Evolutionary conservation across 2,888 invertebrate genomes (phyloP), one percentile per base, ranked within the genome.

Genomic region (Thecophora atra): DNA sequence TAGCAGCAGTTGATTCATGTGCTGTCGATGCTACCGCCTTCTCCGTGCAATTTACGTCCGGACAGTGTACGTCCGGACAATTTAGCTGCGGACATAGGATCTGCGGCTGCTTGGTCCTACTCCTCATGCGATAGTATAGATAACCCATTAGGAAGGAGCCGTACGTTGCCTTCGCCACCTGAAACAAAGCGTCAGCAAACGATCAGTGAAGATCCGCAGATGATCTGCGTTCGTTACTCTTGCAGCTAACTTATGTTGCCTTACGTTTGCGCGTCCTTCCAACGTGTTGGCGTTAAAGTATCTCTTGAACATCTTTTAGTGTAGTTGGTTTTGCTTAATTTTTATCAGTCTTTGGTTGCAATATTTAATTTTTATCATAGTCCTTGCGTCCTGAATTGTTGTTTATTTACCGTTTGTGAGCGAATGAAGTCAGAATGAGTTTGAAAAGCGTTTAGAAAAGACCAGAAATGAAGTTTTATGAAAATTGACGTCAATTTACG

Each of bases 211-310:
- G 21, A 24, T 24, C 54, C 54, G 24, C 54, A 21, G 13, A 2
- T 6, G 37, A 37, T 37, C 37, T 37, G 37, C 37, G 37, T 37
- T 37, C 37, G 37, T 11, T 37, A 37, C 37, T 37, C 7, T 5
- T 13, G 21, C 19, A 51, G 8, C 63, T 15, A 8, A 42, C 4
- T 58, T 7, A 58, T 58, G 52, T 30, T 44, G n/a, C 60, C 81
- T 80, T 75, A 82, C 82, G 72, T 82, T 82, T 62, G 82, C 82
- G 21, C 82, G 80, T 24, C 82, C 82, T 37, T 73, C 78, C 26
- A 77, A 13, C 11, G 82, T 82, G 37, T 71, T 77, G 74, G 78
- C 77, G 70, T 82, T 77, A 44, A 82, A 82, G 56, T 78, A 58
- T 7, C 73, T 75, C 11, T 28, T 30, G 13, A 51, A 63, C 65